These are phyloP conservation scores for Pseudochromis fuscus DNA, from an alignment of 2,797 vertebrate species.

Conservation along the genomic window DNA sequence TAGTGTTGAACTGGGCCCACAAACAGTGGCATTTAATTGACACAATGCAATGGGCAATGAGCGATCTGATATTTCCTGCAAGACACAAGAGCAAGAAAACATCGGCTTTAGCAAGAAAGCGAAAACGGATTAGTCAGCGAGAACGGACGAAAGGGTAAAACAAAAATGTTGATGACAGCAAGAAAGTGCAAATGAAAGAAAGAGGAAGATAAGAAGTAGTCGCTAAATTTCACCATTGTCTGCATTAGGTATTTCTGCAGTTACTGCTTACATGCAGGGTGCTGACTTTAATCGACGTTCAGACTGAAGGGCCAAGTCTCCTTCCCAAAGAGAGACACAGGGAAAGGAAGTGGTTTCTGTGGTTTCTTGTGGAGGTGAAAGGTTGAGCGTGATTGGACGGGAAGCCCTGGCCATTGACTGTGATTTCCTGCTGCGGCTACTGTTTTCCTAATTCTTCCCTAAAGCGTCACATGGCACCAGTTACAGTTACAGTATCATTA, in stretches of 20 bases:
- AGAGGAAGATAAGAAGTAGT: not conserved
- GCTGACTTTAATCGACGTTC: conserved; percentile 28
- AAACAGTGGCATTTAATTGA: conserved; percentile 32
- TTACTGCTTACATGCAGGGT: conserved; percentile 9
- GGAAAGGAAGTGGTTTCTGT: conserved; percentile 64
- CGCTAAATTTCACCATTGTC: not conserved
- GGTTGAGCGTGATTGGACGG: conserved; percentile 74
- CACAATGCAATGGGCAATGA: conserved; percentile 25
- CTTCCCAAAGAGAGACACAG: conserved; percentile 43
- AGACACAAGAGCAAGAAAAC: conserved; percentile 37
- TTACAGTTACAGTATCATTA: conserved; percentile 32
- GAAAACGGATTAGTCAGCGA: not conserved
- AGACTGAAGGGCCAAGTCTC: conserved; percentile 26
- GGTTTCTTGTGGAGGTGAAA: conserved; percentile 71
- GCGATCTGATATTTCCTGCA: conserved; percentile 37
- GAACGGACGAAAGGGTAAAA: not conserved
- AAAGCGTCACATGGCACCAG: conserved; percentile 45
- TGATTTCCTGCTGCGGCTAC: conserved; percentile 86
- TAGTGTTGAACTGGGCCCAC: conserved; percentile 37
- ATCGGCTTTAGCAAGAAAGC: conserved; percentile 16
- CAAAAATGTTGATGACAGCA: not conserved
- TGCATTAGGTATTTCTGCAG: conserved; percentile 12
- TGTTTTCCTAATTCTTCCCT: conserved; percentile 77
- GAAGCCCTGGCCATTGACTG: conserved; percentile 82
- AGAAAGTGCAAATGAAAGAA: not conserved